Base-by-base conservation (phyloP, 2,888 invertebrate genomes). In the Heliconius ethilla region DNA sequence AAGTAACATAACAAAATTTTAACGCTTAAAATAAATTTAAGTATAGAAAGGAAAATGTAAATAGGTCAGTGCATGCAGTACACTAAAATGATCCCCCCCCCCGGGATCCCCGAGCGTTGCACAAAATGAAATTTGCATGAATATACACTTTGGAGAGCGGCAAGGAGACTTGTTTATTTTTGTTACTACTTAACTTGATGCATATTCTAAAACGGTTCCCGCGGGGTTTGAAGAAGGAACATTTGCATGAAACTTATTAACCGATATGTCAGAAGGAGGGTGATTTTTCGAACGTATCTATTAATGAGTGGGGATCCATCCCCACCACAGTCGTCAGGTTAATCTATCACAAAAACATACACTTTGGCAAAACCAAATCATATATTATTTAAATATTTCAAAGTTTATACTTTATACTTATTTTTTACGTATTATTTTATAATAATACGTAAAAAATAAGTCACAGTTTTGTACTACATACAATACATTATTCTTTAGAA, bases 91-190 rank as follows among this genome's bases (percentile, higher is more conserved):
- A 15, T 74, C 25, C 74, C 37, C 4, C 25, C 2, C 1, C 29
- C 4, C 25, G 25, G 62, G 37, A 27, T 15, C 22, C 6, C n/a
- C 40, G n/a, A 74, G 22, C 59, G 72, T 59, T 33, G 59, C 11
- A 59, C 51, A 29, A 72, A 70, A 72, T 59, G n/a, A 72, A 51
- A 72, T 72, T 33, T 25, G 40, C 69, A 69, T 69, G 40, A 69
- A 69, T 40, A 69, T 69, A 69, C 69, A 40, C 69, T 69, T 11
- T 69, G 15, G 69, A 69, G 25, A 45, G 25, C 25, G 45, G 1
- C 15, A n/a, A 25, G 40, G 40, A 40, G 15, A 7, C 7, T 40
- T 45, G 69, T 69, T 69, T 69, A 45, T 69, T 45, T 69, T 69
- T 40, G 40, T 69, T 40, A 40, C 15, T 45, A 25, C 15, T 13